phyloP scores from a whole-genome alignment of 1,140 invertebrate species.

The Coelopa frigida region DNA sequence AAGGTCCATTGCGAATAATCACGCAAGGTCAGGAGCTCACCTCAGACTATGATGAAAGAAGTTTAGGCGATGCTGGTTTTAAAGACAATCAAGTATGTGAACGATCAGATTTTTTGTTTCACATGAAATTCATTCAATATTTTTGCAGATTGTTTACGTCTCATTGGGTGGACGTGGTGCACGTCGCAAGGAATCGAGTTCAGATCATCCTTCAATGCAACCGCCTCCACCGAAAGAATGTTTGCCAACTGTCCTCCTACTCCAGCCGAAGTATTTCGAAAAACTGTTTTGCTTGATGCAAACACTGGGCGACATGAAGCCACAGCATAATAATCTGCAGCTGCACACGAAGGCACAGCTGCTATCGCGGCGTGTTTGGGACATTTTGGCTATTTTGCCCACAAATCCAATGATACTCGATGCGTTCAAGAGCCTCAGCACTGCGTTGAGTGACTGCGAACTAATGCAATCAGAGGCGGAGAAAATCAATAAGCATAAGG shows the following conservation, averaged over 20 bases:
- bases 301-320: constrained; percentile 76
- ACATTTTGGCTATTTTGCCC: constrained; percentile 83
- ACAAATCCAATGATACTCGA: constrained; percentile 77
- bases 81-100: constrained; percentile 64
- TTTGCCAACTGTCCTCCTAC: constrained; percentile 74
- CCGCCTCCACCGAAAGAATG: constrained; percentile 74
- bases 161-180: constrained; percentile 73
- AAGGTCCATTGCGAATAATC: constrained; percentile 83
- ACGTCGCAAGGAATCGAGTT: constrained; percentile 58
- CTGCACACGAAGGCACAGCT: constrained; percentile 85
- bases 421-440: constrained; percentile 69
- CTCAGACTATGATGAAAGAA: constrained; percentile 89
- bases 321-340: constrained; percentile 64
- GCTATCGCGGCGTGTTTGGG: constrained; percentile 85
- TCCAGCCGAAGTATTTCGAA: constrained; percentile 82
- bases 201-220: constrained; percentile 68
- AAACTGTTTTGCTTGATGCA: constrained; percentile 85
- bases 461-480: constrained; percentile 22
- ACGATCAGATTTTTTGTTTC: background rate
- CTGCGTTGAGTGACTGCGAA: constrained; percentile 39
- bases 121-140: constrained; percentile 30
- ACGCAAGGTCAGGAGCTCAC: constrained; percentile 89
- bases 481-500: constrained; percentile 29
- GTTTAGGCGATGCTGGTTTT: constrained; percentile 80
- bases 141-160: constrained; percentile 67